Conservation (phyloP, 2,888 invertebrate species). For the Watsonalla cultraria region DNA sequence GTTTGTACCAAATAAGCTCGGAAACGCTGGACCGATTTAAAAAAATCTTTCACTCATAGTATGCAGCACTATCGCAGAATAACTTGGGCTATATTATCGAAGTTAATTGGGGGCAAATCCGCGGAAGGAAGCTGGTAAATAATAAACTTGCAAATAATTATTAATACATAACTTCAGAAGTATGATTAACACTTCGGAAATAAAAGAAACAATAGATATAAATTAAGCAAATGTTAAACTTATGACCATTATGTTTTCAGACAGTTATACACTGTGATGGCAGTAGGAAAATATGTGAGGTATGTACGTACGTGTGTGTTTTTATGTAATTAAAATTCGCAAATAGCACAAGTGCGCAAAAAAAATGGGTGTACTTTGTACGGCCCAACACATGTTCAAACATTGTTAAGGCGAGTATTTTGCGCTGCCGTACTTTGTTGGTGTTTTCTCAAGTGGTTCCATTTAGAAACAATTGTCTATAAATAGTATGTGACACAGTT, state of each 20-base stretch:
- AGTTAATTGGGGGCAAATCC: too few species aligned
- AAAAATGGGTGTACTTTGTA: conserved; percentile 20
- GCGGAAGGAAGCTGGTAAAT: too few species aligned
- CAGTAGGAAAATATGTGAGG: conserved; percentile 13
- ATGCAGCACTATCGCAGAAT: too few species aligned
- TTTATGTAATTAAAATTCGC: conserved; percentile 23
- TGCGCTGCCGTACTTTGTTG: conserved; percentile 9
- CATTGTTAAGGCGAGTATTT: conserved; percentile 19
- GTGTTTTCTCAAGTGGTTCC: conserved; percentile 41
- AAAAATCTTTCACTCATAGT: too few species aligned
- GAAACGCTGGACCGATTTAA: too few species aligned
- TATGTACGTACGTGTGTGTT: conserved; percentile 1
- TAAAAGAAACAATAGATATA: background rate
- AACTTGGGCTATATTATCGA: too few species aligned
- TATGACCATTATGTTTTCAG: background rate
- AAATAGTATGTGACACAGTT: conserved; percentile 54
- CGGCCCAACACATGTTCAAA: conserved; percentile 38
- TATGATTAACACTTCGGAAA: background rate
- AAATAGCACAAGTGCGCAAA: conserved; percentile 24
- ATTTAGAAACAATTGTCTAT: conserved; percentile 39
- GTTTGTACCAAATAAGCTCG: too few species aligned
- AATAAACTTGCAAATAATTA: too few species aligned
- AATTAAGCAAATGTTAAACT: background rate
- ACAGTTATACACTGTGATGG: conserved; percentile 6
- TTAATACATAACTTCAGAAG: background rate